Evolutionary conservation across 1,140 invertebrate species (phyloP).

Genomic region (Drosophila ananassae): DNA sequence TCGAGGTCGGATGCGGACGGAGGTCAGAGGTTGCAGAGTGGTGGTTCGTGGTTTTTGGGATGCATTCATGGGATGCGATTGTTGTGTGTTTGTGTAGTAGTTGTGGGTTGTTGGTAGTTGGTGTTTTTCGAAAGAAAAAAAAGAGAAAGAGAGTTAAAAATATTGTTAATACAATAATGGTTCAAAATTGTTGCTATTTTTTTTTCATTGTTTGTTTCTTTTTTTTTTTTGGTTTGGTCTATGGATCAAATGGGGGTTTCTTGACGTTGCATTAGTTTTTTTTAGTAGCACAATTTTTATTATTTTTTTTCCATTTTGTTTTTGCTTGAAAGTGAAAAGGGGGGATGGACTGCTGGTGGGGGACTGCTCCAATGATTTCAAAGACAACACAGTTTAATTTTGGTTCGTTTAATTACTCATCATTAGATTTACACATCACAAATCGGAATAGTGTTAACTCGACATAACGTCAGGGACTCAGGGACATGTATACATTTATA

Average conservation of each 20-base stretch:
- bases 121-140: constrained; percentile 78
- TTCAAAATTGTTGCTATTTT: constrained; percentile 63
- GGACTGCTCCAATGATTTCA: constrained; percentile 34
- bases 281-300: constrained; percentile 44
- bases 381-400: constrained; percentile 43
- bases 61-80: constrained; percentile 16
- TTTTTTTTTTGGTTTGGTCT: constrained; percentile 47
- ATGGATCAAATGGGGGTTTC: constrained; percentile 54
- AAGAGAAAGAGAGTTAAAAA: constrained; percentile 79
- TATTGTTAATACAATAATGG: constrained; percentile 79
- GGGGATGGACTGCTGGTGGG: neutral
- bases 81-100: constrained; percentile 12
- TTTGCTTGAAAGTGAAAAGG: constrained; percentile 9
- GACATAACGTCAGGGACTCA: constrained; percentile 63
- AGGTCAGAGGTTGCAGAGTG: neutral
- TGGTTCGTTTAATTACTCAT: constrained; percentile 58
- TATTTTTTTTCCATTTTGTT: constrained; percentile 38
- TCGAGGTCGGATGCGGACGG: neutral
- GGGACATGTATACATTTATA: constrained; percentile 54
- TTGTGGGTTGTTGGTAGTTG: constrained; percentile 22
- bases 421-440: constrained; percentile 66
- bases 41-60: constrained; percentile 2
- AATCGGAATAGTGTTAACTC: constrained; percentile 54
- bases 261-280: constrained; percentile 43
- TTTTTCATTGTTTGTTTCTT: constrained; percentile 32